These are phyloP conservation scores for Xyrichtys novacula DNA, from an alignment of 2,797 vertebrate species.

Conservation along the genomic window DNA sequence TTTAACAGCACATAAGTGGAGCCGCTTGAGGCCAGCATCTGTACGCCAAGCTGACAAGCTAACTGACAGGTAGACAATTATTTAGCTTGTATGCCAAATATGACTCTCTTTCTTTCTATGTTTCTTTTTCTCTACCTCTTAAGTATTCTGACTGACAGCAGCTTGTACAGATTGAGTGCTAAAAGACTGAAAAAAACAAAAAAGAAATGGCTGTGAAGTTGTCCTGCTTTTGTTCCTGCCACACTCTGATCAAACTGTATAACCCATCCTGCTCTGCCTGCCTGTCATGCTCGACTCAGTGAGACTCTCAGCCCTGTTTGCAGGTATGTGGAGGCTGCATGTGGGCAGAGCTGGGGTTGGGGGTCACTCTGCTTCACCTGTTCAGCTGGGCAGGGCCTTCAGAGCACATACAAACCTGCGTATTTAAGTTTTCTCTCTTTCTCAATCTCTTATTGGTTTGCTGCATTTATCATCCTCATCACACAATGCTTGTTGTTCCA, in stretches of 20 bases:
- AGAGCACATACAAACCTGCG: too few species aligned
- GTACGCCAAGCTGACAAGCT: conserved; percentile 9
- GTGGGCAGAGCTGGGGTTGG: too few species aligned
- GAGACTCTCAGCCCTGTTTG: too few species aligned
- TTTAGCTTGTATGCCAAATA: conserved; percentile 20
- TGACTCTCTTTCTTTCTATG: neutral
- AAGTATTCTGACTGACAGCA: conserved; percentile 17
- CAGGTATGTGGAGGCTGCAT: too few species aligned
- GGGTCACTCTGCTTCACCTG: too few species aligned
- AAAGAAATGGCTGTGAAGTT: conserved; percentile 1
- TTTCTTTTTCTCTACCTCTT: neutral
- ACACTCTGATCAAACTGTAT: conserved; percentile 4
- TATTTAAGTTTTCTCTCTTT: too few species aligned
- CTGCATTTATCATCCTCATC: too few species aligned
- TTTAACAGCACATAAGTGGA: conserved; percentile 5
- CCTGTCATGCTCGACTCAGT: too few species aligned
- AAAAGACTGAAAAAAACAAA: conserved; percentile 33
- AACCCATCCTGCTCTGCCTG: too few species aligned
- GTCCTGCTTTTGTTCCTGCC: conserved; percentile 5
- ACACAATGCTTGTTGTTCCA: too few species aligned
- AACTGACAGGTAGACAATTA: conserved; percentile 17
- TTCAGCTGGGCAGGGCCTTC: too few species aligned
- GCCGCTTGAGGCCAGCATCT: conserved; percentile 11
- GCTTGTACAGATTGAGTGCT: neutral
- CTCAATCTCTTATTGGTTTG: too few species aligned